Percentiles rank a stretch among this genome's conserved stretches.
These are phyloP conservation scores for Theristus sp. DNA, from an alignment of 2,888 invertebrate species.

Conservation along the genomic window DNA sequence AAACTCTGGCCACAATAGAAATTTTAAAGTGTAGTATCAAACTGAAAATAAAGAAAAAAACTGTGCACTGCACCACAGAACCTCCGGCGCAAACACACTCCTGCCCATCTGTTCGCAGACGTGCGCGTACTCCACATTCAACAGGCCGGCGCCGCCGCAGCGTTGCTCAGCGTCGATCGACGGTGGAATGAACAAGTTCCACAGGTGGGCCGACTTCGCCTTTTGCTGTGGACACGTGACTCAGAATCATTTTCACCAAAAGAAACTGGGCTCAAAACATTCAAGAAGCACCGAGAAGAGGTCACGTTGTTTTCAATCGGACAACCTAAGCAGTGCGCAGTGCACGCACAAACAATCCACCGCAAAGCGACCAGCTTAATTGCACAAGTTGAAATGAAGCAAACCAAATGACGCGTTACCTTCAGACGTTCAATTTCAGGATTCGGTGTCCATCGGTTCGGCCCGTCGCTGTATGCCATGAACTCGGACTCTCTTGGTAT, in stretches of 20 bases:
- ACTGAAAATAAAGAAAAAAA: too few species aligned
- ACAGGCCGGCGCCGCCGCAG: slow-evolving; percentile 23
- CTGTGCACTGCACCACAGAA: too few species aligned
- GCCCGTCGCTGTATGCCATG: slow-evolving; percentile 15
- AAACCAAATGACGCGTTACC: too few species aligned
- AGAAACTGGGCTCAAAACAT: too few species aligned
- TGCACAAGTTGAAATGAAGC: too few species aligned
- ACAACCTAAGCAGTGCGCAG: too few species aligned
- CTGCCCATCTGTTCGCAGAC: slow-evolving; percentile 35
- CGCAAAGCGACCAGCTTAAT: too few species aligned
- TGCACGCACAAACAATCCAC: too few species aligned
- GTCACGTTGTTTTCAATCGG: too few species aligned
- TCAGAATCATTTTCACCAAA: not conserved
- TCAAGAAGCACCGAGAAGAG: too few species aligned
- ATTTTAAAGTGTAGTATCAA: too few species aligned
- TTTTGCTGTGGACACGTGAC: slow-evolving; percentile 13
- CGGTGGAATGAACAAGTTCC: slow-evolving; percentile 34
- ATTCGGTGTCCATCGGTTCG: slow-evolving; percentile 28
- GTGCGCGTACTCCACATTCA: slow-evolving; percentile 36
- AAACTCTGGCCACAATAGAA: too few species aligned
- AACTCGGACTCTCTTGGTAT: slow-evolving; percentile 31
- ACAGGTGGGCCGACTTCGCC: slow-evolving; percentile 31
- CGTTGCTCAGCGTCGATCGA: slow-evolving; percentile 11
- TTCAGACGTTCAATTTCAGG: slow-evolving; percentile 30
- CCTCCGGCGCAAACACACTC: slow-evolving; percentile 30